Base-by-base conservation (phyloP, 92 coral and sea anemone genomes). In the Parazoanthus darwini region DNA sequence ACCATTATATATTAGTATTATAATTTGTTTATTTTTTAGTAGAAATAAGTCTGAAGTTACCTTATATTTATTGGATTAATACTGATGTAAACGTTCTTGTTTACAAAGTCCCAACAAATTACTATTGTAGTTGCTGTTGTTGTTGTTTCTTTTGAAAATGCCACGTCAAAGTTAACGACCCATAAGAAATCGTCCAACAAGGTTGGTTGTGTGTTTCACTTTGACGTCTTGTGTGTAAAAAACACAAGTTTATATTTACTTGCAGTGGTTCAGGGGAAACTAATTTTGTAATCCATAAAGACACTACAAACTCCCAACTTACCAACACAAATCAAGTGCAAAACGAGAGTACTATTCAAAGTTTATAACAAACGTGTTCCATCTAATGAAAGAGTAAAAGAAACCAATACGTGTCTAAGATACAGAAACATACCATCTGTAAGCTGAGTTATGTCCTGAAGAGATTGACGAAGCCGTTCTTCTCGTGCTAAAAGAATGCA, bases 381-480 rank as follows among this genome's bases (percentile, higher is more conserved):
- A 63, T 29, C 36, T 29, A 14, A 20, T 29, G n/a, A 43, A 35
- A 81, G 22, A 83, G 33, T 56, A 85, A 14, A 33, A 43, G 7
- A 6, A 20, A 72, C 4, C 4, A 68, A 73, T 23, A 46, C 3
- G 15, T 29, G 4, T 48, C 33, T 3, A 11, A 14, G 71, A 29
- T 38, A 1, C 44, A 4, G 35, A 25, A 66, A 80, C 91, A 9
- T 73, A 91, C 93, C 94, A 59, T 89, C 89, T 23, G 86, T 78
- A 23, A 86, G 90, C 46, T 81, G 88, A 18, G 90, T 77, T 54
- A 95, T 88, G 81, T 95, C 93, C 86, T 90, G 96, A 86, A 91
- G 90, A 18, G 98, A 95, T 72, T 88, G 91, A 66, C 96, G 91
- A 36, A 95, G 87, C 10, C 98, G 94, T 74, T 95, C 98, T 46